Evolutionary conservation across 2,113 vertebrate genomes (phyloP), one percentile per base, ranked within the genome.

Genomic region (Spizaetus ornatus): DNA sequence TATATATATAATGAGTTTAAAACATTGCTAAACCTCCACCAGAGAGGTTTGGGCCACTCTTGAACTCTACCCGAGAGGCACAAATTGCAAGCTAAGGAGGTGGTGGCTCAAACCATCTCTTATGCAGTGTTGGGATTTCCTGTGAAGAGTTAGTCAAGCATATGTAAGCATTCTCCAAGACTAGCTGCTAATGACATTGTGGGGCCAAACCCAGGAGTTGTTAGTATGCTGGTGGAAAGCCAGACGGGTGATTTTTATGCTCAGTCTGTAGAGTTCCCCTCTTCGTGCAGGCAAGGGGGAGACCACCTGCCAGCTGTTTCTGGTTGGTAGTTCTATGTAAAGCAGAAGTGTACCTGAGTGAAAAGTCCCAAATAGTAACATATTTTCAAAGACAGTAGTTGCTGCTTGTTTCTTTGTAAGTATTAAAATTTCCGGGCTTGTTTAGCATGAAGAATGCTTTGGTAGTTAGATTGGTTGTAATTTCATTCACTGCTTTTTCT

Each of bases 181-280:
- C 7, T 3, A 50, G 20, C 31, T 71, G 69, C 25, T 22, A 2
- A 5, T 32, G 34, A 5, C 16, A 7, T 29, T 0, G 1, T 47
- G 47, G 26, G 32, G 13, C 70, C 29, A 47, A 47, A 15, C 12
- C 19, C 4, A 5, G n/a, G 50, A 25, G 55, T 3, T 71, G 17
- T 42, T 50, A 15, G 14, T 3, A 0, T 34, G 25, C 52, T 79
- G 61, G 13, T 42, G 21, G 26, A 36, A 50, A 59, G 16, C 13
- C 6, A 15, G 55, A 21, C 18, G 0, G 1, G 1, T 22, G 58
- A 6, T 31, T 69, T 43, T 55, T 52, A 26, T 70, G 16, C 13
- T 61, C 8, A 20, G 17, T 42, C 10, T 63, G 56, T 52, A 13
- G 50, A 38, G 58, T 32, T 17, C 22, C 4, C 7, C 6, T 18